Percentiles rank a stretch among this genome's conserved stretches.
These are phyloP conservation scores for Brachionus paranguensis DNA, from an alignment of 1,140 invertebrate species.

Conservation along the genomic window DNA sequence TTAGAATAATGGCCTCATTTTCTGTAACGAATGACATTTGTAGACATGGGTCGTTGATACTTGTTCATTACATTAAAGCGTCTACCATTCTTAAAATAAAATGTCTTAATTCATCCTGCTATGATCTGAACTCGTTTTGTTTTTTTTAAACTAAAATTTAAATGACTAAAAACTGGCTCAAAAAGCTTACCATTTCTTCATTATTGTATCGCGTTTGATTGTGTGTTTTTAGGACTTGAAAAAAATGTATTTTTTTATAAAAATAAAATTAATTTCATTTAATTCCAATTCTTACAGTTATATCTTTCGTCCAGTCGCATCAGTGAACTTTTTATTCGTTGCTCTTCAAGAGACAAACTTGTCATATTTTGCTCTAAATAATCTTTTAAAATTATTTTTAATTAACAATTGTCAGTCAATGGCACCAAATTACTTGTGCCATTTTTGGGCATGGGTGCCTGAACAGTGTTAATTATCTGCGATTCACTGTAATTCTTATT, in stretches of 20 bases:
- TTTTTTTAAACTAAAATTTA: not conserved
- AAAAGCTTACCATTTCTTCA: conserved; percentile 7
- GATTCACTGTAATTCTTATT: conserved; percentile 4
- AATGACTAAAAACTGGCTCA: not conserved
- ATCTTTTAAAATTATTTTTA: not conserved
- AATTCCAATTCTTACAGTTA: not conserved
- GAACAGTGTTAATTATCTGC: conserved; percentile 31
- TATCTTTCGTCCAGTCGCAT: conserved; percentile 6
- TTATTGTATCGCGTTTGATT: not conserved
- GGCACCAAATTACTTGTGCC: not conserved
- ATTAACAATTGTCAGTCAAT: not conserved
- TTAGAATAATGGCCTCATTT: not conserved
- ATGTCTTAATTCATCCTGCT: not conserved
- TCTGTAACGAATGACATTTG: not conserved
- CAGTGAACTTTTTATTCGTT: conserved; percentile 26
- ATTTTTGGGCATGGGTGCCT: not conserved
- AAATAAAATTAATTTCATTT: not conserved
- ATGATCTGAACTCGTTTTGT: not conserved
- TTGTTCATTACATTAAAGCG: not conserved
- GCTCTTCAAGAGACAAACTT: conserved; percentile 26
- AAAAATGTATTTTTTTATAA: not conserved
- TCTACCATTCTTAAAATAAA: not conserved
- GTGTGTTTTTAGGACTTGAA: not conserved
- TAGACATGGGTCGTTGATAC: not conserved
- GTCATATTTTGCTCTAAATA: not conserved